phyloP scores from a whole-genome alignment of 2,888 invertebrate species.

The Pheosia gnoma region DNA sequence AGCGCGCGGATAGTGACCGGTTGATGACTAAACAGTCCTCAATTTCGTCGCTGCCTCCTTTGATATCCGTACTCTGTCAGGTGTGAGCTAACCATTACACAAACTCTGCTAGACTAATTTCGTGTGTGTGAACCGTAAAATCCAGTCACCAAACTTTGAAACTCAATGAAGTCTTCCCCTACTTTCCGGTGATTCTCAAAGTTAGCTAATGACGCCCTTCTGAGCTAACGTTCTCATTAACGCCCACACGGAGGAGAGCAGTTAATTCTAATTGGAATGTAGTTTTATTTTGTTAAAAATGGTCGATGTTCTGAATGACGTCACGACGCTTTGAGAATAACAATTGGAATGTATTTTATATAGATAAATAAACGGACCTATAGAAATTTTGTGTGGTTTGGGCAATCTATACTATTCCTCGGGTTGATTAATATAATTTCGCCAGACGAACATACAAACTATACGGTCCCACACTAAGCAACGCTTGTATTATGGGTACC shows the following conservation, averaged over 20 bases:
- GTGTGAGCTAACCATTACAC: constrained; percentile 17
- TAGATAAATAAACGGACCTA: too few species aligned
- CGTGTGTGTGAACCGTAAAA: constrained; percentile 29
- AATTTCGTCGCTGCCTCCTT: not conserved
- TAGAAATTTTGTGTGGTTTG: too few species aligned
- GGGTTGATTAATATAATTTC: too few species aligned
- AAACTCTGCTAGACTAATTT: constrained; percentile 22
- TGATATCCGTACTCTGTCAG: not conserved
- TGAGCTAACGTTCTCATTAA: constrained; percentile 30
- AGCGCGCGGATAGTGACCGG: too few species aligned
- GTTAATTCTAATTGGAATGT: not conserved
- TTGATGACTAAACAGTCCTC: too few species aligned
- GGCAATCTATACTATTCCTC: too few species aligned
- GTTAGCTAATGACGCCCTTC: constrained; percentile 28
- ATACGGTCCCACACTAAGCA: too few species aligned
- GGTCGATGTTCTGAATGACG: too few species aligned
- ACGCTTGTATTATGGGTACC: too few species aligned
- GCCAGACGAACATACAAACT: too few species aligned
- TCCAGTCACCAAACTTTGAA: constrained; percentile 26
- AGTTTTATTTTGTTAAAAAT: not conserved
- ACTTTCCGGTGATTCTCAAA: constrained; percentile 28
- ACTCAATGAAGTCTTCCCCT: constrained; percentile 20
- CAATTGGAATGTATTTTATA: too few species aligned
- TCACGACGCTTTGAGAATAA: too few species aligned
- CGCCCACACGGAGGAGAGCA: not conserved